Evolutionary conservation across 1,140 invertebrate species (phyloP).

Genomic region (Lordiphosa stackelbergi): DNA sequence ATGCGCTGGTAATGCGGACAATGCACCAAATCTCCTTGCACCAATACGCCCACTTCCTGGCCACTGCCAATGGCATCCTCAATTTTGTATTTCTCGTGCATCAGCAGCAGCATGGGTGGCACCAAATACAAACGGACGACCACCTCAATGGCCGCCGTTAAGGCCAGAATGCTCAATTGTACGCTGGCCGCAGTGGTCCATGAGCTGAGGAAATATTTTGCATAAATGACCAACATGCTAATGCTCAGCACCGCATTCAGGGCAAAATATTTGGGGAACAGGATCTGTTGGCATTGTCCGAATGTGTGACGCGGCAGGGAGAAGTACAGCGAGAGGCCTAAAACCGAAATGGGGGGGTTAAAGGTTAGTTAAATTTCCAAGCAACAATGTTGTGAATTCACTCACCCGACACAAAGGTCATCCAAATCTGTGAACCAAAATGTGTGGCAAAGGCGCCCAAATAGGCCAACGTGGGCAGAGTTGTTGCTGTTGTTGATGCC

Average conservation of each 20-base stretch:
- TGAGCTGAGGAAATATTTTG: conserved; percentile 77
- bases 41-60: conserved; percentile 82
- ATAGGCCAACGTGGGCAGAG: conserved; percentile 81
- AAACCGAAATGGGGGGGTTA: too few relatives aligned
- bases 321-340: conserved; percentile 90
- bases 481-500: conserved; percentile 14
- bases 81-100: conserved; percentile 81
- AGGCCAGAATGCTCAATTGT: conserved; percentile 80
- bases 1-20: conserved; percentile 84
- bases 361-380: too few relatives aligned
- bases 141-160: conserved; percentile 83
- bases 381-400: conserved; percentile 2
- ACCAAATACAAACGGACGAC: conserved; percentile 83
- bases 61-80: conserved; percentile 85
- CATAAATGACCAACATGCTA: conserved; percentile 84
- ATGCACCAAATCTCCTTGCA: conserved; percentile 80
- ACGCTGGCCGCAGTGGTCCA: conserved; percentile 68
- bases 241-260: conserved; percentile 86
- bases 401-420: conserved; percentile 91
- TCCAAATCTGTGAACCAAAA: conserved; percentile 91
- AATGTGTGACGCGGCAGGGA: conserved; percentile 88
- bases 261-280: conserved; percentile 92
- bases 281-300: conserved; percentile 87
- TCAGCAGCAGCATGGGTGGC: conserved; percentile 81
- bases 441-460: conserved; percentile 86